Percentiles rank a stretch among this genome's conserved stretches.
Conservation (phyloP, 2,888 invertebrate genomes). For the Drosophila bunnanda region DNA sequence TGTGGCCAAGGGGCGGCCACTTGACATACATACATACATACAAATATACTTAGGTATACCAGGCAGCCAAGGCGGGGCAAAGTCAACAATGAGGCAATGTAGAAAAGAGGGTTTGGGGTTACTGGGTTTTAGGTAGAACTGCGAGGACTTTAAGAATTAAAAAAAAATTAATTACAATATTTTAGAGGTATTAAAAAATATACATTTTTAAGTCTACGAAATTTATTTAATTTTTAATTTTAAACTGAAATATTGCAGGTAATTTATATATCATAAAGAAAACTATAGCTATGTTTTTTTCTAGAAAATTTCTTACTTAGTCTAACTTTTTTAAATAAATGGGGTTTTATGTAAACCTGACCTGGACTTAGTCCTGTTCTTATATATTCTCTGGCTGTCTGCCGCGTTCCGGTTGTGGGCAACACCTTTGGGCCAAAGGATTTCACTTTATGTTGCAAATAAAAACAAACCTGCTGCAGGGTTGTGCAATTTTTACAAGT, state of each 20-base stretch:
- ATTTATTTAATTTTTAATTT: too few species aligned
- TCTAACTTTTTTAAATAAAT: not conserved
- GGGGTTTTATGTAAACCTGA: not conserved
- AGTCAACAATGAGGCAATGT: slow-evolving; percentile 64
- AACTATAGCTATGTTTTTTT: not conserved
- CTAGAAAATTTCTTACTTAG: not conserved
- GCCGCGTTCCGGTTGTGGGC: slow-evolving; percentile 65
- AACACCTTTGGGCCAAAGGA: slow-evolving; percentile 72
- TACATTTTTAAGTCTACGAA: too few species aligned
- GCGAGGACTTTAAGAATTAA: not conserved
- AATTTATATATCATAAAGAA: too few species aligned
- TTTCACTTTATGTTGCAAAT: slow-evolving; percentile 60
- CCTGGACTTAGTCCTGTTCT: slow-evolving; percentile 9
- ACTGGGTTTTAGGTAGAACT: slow-evolving; percentile 15
- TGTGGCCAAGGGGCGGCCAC: slow-evolving; percentile 61
- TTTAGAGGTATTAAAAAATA: not conserved
- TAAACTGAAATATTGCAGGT: too few species aligned
- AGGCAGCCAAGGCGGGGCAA: slow-evolving; percentile 57
- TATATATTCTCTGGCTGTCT: slow-evolving; percentile 23
- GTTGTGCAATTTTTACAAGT: slow-evolving; percentile 44
- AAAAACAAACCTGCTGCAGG: slow-evolving; percentile 57
- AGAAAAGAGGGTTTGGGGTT: slow-evolving; percentile 22
- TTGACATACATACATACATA: slow-evolving; percentile 70
- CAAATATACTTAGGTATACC: slow-evolving; percentile 35
- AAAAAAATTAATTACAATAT: not conserved